Conservation (phyloP, 2,888 invertebrate genomes). For the Margaritifera margaritifera region DNA sequence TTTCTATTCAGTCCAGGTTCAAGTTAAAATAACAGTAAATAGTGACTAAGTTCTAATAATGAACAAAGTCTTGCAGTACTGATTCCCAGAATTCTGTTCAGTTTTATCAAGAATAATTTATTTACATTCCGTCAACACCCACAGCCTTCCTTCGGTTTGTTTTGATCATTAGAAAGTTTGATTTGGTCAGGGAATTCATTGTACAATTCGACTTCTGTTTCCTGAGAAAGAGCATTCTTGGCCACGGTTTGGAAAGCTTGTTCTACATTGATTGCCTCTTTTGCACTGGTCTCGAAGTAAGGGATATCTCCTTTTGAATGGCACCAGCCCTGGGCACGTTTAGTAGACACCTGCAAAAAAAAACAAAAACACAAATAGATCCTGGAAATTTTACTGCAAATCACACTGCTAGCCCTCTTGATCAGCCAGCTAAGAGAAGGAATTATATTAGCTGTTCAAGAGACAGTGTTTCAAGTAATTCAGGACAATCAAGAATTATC, state of each 20-base stretch:
- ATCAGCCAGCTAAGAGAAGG: neutral
- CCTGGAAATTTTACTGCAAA: neutral
- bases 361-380: neutral
- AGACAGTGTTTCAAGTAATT: no score
- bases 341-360: conserved; percentile 70
- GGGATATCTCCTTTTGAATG: conserved; percentile 99
- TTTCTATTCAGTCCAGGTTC: no score
- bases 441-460: no score
- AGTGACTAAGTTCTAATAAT: no score
- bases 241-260: conserved; percentile 99
- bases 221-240: conserved; percentile 91
- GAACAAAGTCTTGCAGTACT: no score
- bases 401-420: neutral
- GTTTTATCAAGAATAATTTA: neutral
- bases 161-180: conserved; percentile 68
- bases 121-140: conserved; percentile 51
- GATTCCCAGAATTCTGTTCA: neutral
- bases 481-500: no score
- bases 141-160: conserved; percentile 58
- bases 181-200: conserved; percentile 99
- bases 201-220: conserved; percentile 89
- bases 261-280: conserved; percentile 99
- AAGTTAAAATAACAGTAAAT: no score
- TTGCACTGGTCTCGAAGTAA: conserved; percentile 99
- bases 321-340: conserved; percentile 94